These are phyloP conservation scores for Amblyopsis hoosieri DNA, from an alignment of 2,797 vertebrate species.

Conservation along the genomic window DNA sequence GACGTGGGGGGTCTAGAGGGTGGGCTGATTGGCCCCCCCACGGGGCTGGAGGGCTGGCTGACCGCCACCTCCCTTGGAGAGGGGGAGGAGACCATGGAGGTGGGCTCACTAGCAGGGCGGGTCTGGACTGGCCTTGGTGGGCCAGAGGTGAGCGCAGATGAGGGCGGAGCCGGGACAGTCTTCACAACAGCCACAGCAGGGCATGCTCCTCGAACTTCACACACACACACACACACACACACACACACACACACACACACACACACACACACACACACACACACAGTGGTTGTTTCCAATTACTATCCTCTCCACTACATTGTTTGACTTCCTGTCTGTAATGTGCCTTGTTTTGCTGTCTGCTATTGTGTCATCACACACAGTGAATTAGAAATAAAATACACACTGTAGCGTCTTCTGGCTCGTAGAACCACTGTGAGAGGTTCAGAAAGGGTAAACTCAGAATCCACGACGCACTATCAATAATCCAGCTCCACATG, in stretches of 20 bases:
- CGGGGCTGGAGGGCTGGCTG: constrained; percentile 3
- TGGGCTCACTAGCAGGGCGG: constrained; percentile 10
- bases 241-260: constrained; percentile 1
- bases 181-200: constrained; percentile 47
- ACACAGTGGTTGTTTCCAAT: neutral
- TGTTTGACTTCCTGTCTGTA: neutral
- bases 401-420: no score
- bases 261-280: constrained; percentile 8
- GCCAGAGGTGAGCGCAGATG: constrained; percentile 24
- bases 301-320: neutral
- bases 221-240: no score
- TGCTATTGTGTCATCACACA: no score
- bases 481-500: no score
- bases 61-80: constrained; percentile 7
- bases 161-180: constrained; percentile 25
- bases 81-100: constrained; percentile 14
- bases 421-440: no score
- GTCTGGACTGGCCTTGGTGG: constrained; percentile 31
- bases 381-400: no score
- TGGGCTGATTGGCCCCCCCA: neutral
- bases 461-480: no score
- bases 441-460: no score
- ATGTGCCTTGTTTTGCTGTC: no score
- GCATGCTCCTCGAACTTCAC: constrained; percentile 43
- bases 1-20: constrained; percentile 25